phyloP scores from a whole-genome alignment of 2,888 invertebrate species.

The Camptogramma bilineatum region DNA sequence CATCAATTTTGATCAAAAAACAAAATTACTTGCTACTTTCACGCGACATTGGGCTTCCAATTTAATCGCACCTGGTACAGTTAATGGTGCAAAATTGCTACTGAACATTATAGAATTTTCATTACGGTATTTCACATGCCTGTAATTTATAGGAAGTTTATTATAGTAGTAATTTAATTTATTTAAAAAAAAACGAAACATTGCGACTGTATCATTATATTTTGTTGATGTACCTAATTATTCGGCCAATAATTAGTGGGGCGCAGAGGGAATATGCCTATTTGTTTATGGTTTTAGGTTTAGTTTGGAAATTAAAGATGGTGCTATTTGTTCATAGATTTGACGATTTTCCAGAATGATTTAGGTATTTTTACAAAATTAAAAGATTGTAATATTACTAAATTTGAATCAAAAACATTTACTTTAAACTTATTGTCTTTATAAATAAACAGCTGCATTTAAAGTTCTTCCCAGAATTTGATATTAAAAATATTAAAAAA shows the following conservation, averaged over 20 bases:
- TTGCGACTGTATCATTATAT: no score
- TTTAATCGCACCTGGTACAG: slow-evolving; percentile 50
- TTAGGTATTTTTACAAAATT: no score
- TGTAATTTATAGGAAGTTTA: not conserved
- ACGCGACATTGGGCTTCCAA: slow-evolving; percentile 49
- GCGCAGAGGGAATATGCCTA: slow-evolving; percentile 61
- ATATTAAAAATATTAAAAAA: no score
- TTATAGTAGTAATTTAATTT: not conserved
- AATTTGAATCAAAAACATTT: no score
- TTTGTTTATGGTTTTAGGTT: slow-evolving; percentile 60
- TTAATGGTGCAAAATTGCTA: slow-evolving; percentile 31
- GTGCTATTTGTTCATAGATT: slow-evolving; percentile 5
- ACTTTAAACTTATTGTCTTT: no score
- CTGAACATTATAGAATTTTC: slow-evolving; percentile 19
- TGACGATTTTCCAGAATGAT: not conserved
- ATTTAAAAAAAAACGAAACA: not conserved
- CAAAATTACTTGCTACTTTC: slow-evolving; percentile 35
- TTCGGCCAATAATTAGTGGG: slow-evolving; percentile 62
- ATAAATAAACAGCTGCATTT: no score
- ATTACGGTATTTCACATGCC: slow-evolving; percentile 26
- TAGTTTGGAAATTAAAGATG: slow-evolving; percentile 42
- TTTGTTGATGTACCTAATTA: slow-evolving; percentile 73
- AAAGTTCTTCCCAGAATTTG: no score
- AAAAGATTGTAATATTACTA: no score
- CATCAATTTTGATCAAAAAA: slow-evolving; percentile 11